phyloP scores from a whole-genome alignment of 2,113 vertebrate genomes.

The Perccottus glenii region DNA sequence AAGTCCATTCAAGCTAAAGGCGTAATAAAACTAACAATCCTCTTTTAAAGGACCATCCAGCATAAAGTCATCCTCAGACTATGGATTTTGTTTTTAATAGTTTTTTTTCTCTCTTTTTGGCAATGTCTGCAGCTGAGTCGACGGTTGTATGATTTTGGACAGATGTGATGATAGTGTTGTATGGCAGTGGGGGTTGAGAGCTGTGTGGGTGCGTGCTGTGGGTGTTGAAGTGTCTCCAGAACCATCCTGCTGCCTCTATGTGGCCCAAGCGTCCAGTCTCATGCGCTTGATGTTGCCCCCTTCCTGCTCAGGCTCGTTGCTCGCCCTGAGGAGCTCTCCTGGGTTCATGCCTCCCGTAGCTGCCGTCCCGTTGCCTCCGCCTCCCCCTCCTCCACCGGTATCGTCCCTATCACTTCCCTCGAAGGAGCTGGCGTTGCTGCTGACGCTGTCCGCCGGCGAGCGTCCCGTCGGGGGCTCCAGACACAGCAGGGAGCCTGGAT shows the following conservation, averaged over 20 bases:
- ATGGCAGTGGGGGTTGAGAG: conserved; percentile 52
- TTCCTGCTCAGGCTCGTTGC: conserved; percentile 85
- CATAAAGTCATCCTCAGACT: conserved; percentile 14
- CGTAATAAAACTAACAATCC: conserved; percentile 50
- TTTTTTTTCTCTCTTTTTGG: conserved; percentile 33
- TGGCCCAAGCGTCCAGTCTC: conserved; percentile 94
- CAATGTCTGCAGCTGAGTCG: conserved; percentile 44
- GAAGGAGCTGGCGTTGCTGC: conserved; percentile 93
- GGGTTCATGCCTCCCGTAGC: conserved; percentile 77
- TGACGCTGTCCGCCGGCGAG: conserved; percentile 90
- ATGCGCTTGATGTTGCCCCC: conserved; percentile 90
- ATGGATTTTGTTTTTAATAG: conserved; percentile 7
- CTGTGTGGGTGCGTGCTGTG: conserved; percentile 53
- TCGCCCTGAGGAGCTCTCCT: conserved; percentile 82
- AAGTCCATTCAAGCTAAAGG: conserved; percentile 55
- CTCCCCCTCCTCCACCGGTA: conserved; percentile 26
- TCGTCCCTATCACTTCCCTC: conserved; percentile 93
- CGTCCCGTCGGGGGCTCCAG: conserved; percentile 87
- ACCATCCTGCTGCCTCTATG: conserved; percentile 74
- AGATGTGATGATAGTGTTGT: conserved; percentile 62
- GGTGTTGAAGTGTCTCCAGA: conserved; percentile 46
- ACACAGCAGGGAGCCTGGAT: conserved; percentile 82
- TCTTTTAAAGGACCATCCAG: conserved; percentile 20
- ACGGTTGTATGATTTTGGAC: conserved; percentile 29
- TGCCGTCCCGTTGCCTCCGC: conserved; percentile 70